phyloP scores from a whole-genome alignment of 2,888 invertebrate species.

The Melanargia galathea region DNA sequence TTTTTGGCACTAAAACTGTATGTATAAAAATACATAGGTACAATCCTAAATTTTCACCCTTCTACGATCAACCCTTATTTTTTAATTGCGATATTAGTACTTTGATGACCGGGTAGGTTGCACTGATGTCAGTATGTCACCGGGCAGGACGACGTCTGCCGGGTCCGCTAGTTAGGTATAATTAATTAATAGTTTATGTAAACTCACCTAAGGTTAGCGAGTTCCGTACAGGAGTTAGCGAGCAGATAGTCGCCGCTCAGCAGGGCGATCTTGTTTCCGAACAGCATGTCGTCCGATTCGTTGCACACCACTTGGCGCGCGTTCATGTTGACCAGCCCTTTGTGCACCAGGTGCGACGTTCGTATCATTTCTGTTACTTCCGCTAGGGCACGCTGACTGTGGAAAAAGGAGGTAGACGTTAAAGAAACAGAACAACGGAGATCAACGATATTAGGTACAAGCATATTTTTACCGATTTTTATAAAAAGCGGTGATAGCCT shows the following conservation, averaged over 20 bases:
- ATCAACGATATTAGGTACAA: too few species aligned
- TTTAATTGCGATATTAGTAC: too few species aligned
- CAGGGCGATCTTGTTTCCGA: constrained; percentile 97
- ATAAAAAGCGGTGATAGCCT: too few species aligned
- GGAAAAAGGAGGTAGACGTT: not conserved
- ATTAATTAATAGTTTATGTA: not conserved
- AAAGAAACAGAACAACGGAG: too few species aligned
- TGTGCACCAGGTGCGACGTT: constrained; percentile 95
- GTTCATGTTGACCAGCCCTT: constrained; percentile 92
- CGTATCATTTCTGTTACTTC: constrained; percentile 99
- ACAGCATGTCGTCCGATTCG: constrained; percentile 90
- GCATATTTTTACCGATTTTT: too few species aligned
- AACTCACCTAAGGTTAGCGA: constrained; percentile 87
- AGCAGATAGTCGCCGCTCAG: constrained; percentile 96
- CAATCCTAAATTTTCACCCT: too few species aligned
- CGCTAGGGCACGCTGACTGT: constrained; percentile 91
- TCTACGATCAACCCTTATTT: too few species aligned
- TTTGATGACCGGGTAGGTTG: too few species aligned
- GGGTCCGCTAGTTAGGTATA: not conserved
- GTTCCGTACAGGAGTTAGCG: constrained; percentile 92
- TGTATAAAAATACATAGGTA: not conserved
- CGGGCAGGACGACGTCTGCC: too few species aligned
- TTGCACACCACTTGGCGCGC: constrained; percentile 80
- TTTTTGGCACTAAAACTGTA: too few species aligned
- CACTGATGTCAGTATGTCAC: too few species aligned